phyloP scores from a whole-genome alignment of 1,140 invertebrate species.

The Augochlora pura region DNA sequence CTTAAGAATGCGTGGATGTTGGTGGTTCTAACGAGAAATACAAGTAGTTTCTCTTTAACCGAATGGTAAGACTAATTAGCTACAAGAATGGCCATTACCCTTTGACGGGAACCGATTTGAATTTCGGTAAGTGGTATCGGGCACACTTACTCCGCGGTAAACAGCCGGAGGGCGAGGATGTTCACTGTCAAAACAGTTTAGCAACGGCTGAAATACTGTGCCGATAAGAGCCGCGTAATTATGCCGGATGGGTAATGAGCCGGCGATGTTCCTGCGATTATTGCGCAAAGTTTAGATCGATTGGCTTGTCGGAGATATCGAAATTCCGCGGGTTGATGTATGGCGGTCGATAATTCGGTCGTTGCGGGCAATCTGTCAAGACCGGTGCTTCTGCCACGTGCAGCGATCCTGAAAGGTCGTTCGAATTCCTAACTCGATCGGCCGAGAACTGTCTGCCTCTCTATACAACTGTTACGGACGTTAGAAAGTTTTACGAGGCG shows the following conservation, averaged over 20 bases:
- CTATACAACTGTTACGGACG: too few relatives aligned
- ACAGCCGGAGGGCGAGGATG: neutral
- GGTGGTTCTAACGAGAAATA: too few relatives aligned
- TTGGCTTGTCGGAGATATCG: slow-evolving; percentile 8
- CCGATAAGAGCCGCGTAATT: slow-evolving; percentile 3
- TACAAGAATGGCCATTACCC: neutral
- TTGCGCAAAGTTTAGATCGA: slow-evolving; percentile 22
- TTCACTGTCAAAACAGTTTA: neutral
- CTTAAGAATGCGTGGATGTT: too few relatives aligned
- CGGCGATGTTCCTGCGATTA: slow-evolving; percentile 21
- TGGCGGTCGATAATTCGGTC: slow-evolving; percentile 25
- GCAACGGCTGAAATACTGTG: neutral
- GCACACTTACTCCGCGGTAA: neutral
- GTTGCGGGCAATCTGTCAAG: neutral
- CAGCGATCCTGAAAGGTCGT: neutral
- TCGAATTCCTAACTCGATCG: neutral
- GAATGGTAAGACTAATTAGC: too few relatives aligned
- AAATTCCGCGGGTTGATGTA: slow-evolving; percentile 30
- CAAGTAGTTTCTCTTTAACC: too few relatives aligned
- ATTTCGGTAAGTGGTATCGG: neutral
- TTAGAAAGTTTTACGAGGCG: too few relatives aligned
- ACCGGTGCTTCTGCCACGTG: neutral
- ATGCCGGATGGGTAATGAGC: neutral
- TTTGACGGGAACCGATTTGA: neutral
- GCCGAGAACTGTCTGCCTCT: too few relatives aligned